A percentile compares a stretch with the other conserved stretches of the same genome.
Evolutionary conservation across 2,113 vertebrate genomes (phyloP).

Genomic region (Agelaius tricolor): DNA sequence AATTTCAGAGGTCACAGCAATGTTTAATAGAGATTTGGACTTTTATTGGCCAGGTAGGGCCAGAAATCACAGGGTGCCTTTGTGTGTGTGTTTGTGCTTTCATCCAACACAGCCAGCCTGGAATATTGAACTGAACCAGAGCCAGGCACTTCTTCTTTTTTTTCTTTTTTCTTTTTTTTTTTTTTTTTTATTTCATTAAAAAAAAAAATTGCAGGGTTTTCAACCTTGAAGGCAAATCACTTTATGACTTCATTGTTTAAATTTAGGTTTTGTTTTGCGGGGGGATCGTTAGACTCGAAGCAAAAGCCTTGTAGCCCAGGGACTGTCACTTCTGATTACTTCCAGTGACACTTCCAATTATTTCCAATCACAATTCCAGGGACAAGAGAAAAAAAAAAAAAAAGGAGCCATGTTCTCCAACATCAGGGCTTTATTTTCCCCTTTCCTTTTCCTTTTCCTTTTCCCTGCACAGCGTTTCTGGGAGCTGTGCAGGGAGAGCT

Average conservation of each 20-base stretch:
- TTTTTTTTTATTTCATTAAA: neutral
- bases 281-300: slow-evolving; percentile 66
- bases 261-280: slow-evolving; percentile 73
- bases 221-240: slow-evolving; percentile 68
- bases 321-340: slow-evolving; percentile 80
- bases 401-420: neutral
- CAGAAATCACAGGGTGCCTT: neutral
- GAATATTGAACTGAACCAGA: neutral
- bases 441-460: too few species aligned
- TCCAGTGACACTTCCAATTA: slow-evolving; percentile 82
- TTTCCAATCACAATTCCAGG: slow-evolving; percentile 77
- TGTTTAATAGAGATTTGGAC: neutral
- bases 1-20: neutral
- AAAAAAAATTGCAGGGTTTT: slow-evolving; percentile 48
- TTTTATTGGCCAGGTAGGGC: neutral
- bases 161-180: neutral
- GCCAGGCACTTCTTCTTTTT: neutral
- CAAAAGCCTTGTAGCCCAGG: slow-evolving; percentile 70
- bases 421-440: neutral
- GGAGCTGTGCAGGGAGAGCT: neutral
- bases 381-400: neutral
- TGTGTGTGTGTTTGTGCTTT: neutral
- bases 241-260: slow-evolving; percentile 79
- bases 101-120: neutral
- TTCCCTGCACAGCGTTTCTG: neutral